These are phyloP conservation scores for Proteles cristata DNA, from an alignment of 2,113 vertebrate species.

Conservation along the genomic window DNA sequence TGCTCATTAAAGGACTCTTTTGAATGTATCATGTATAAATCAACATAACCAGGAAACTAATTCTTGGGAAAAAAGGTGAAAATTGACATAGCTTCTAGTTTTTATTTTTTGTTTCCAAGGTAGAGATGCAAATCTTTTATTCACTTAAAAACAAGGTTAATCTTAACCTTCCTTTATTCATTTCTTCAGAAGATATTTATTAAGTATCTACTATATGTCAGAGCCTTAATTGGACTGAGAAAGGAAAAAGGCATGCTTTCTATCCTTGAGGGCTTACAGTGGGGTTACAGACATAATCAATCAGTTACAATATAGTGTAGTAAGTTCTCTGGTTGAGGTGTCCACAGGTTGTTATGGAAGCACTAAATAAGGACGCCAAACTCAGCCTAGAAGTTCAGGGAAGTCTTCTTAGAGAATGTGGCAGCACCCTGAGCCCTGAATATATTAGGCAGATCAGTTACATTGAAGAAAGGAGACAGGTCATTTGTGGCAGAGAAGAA, in stretches of 20 bases:
- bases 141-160: neutral
- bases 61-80: slow-evolving; percentile 39
- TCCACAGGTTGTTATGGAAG: neutral
- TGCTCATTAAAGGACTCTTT: neutral
- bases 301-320: neutral
- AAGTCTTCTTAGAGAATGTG: neutral
- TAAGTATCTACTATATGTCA: neutral
- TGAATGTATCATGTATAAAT: neutral
- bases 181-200: slow-evolving; percentile 27
- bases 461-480: neutral
- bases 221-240: neutral
- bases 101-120: neutral
- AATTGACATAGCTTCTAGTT: neutral
- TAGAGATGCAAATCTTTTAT: neutral
- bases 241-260: neutral
- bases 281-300: neutral
- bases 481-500: neutral
- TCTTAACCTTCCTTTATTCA: neutral
- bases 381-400: neutral
- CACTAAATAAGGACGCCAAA: neutral
- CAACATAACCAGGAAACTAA: neutral
- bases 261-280: neutral
- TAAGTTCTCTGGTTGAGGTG: neutral
- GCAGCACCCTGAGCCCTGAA: neutral
- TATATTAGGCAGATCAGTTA: neutral